Conservation (phyloP, 1,140 invertebrate genomes). For the Tetramorium alpestre region DNA sequence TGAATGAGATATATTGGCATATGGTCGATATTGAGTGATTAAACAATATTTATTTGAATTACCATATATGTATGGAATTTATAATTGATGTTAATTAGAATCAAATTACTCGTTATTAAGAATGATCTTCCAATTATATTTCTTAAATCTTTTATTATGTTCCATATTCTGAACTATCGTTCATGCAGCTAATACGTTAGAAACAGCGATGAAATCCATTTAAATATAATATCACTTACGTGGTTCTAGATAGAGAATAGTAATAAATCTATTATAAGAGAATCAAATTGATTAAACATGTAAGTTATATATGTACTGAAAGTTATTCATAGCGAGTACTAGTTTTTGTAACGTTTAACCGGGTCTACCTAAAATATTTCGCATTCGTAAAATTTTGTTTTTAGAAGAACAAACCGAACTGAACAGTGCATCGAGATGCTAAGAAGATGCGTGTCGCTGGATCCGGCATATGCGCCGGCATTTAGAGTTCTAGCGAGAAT, state of each 20-base stretch:
- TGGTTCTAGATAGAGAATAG: not conserved
- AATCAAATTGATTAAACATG: not conserved
- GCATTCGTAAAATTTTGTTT: conserved; percentile 67
- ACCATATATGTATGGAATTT: conserved; percentile 28
- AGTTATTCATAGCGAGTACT: not conserved
- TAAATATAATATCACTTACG: not conserved
- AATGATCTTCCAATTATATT: conserved; percentile 32
- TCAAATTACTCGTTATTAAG: conserved; percentile 26
- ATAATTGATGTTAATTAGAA: conserved; percentile 38
- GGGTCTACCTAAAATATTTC: not conserved
- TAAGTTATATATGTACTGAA: not conserved
- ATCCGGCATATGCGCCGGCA: conserved; percentile 89
- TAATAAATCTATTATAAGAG: not conserved
- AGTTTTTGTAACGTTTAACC: not conserved
- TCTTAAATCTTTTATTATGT: not conserved
- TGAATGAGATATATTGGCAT: not conserved
- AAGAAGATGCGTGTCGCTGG: conserved; percentile 88
- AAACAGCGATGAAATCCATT: not conserved
- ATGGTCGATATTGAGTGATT: not conserved
- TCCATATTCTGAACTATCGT: not conserved
- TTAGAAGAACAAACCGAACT: conserved; percentile 89
- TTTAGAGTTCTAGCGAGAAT: conserved; percentile 89
- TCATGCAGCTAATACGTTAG: not conserved
- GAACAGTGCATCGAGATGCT: conserved; percentile 89
- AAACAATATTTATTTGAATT: conserved; percentile 34